Evolutionary conservation across 2,797 vertebrate species (phyloP).

Genomic region (Labeo calbasu): DNA sequence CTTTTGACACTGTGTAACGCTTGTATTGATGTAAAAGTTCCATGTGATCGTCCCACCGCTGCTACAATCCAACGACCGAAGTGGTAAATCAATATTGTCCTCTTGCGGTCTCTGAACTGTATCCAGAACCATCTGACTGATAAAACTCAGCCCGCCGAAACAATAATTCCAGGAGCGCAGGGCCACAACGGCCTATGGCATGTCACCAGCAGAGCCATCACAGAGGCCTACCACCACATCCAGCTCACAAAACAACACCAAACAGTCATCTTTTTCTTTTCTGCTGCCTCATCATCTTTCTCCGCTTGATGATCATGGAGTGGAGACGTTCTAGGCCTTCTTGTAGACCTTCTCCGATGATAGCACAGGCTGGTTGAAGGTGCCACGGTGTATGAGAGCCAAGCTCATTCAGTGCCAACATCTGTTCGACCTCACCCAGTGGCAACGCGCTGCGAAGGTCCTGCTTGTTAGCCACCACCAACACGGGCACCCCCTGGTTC

Average conservation of each 20-base stretch:
- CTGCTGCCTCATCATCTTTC: slow-evolving; percentile 89
- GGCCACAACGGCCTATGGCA: slow-evolving; percentile 16
- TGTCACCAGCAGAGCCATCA: slow-evolving; percentile 33
- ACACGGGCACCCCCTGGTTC: slow-evolving; percentile 91
- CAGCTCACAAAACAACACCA: background rate
- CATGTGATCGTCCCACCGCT: slow-evolving; percentile 20
- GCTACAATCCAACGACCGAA: slow-evolving; percentile 48
- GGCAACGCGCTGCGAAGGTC: slow-evolving; percentile 89
- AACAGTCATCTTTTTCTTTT: slow-evolving; percentile 88
- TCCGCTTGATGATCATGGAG: slow-evolving; percentile 90
- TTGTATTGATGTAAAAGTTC: slow-evolving; percentile 32
- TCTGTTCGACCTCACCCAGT: slow-evolving; percentile 86
- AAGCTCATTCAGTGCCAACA: slow-evolving; percentile 88
- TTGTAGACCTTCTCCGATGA: slow-evolving; percentile 93
- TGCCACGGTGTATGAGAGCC: slow-evolving; percentile 89
- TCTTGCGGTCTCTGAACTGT: slow-evolving; percentile 54
- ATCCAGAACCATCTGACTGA: slow-evolving; percentile 54
- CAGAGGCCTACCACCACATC: slow-evolving; percentile 35
- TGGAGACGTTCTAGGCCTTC: slow-evolving; percentile 95
- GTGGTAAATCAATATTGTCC: slow-evolving; percentile 55
- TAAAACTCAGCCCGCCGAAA: slow-evolving; percentile 63
- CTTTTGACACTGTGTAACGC: slow-evolving; percentile 42
- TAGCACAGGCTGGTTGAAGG: slow-evolving; percentile 91
- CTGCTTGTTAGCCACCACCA: slow-evolving; percentile 96
- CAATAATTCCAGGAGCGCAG: slow-evolving; percentile 46